Base-by-base conservation (phyloP, 2,797 vertebrate genomes). In the Acipenser transmontanus region DNA sequence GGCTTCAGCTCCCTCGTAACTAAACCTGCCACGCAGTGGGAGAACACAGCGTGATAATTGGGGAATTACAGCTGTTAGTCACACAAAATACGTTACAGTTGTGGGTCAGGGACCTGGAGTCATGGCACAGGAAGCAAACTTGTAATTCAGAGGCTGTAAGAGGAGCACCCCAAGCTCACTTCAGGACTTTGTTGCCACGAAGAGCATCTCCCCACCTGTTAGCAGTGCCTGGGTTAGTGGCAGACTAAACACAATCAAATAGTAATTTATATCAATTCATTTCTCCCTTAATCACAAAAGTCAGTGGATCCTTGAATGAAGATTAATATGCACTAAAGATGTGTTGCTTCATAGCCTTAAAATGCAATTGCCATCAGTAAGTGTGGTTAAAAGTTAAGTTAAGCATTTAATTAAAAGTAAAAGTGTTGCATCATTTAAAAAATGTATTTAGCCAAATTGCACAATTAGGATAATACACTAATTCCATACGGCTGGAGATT, bases 51-150 rank as follows among this genome's bases (percentile, higher is more conserved):
- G 81, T 86, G 88, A 82, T 85, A 87, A 91, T 87, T 85, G 87
- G 81, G 83, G 85, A 83, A 87, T 90, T 87, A 88, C 87, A 92
- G 84, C 85, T 85, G 82, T 91, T 92, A 90, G 90, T 91, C 88
- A 83, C 83, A 87, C 79, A 79, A 86, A 81, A 90, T 88, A 88
- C 77, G 83, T 78, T 73, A 78, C 82, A 86, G 84, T 88, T 83
- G 84, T 81, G 86, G 90, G 89, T 92, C 89, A 84, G 76, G 68
- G 83, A 80, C 79, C 81, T 77, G 69, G 80, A 83, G 81, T 78
- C 83, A 76, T 61, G 74, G 73, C 81, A 87, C 88, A 93, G 91
- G 91, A 93, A 93, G 89, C 79, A 83, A 87, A 91, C 83, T 77
- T 85, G 83, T 91, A 88, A 91, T 81, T 91, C 82, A 84, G 84